Conservation (phyloP, 2,113 vertebrate species). For the Vulpes ferrilata region DNA sequence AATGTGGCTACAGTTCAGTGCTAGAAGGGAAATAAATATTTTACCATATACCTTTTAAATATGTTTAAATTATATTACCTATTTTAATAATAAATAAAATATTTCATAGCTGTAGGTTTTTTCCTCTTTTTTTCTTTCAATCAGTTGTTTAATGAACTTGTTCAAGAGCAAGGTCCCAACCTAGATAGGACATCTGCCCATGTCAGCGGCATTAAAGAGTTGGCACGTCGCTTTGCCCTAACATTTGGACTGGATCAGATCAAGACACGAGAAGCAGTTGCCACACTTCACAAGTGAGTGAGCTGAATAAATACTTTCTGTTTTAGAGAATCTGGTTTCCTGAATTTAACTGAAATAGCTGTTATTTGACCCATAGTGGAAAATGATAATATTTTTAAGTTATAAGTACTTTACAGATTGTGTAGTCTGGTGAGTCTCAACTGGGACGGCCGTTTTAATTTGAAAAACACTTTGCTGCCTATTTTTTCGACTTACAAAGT, state of each 20-base stretch:
- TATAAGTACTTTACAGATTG: conserved; percentile 7
- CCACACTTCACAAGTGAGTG: conserved; percentile 98
- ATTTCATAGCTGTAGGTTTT: conserved; percentile 42
- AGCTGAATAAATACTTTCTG: conserved; percentile 33
- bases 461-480: neutral
- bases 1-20: neutral
- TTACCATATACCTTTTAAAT: neutral
- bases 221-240: conserved; percentile 98
- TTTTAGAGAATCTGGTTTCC: neutral
- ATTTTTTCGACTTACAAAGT: neutral
- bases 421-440: conserved; percentile 29
- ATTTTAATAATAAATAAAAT: conserved; percentile 52
- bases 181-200: conserved; percentile 98
- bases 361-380: neutral
- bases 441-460: neutral
- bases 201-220: conserved; percentile 98
- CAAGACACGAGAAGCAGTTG: conserved; percentile 98
- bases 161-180: conserved; percentile 98
- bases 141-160: conserved; percentile 98
- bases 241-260: conserved; percentile 99
- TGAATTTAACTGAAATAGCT: conserved; percentile 49
- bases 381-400: conserved; percentile 49
- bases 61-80: conserved; percentile 28
- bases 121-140: conserved; percentile 62
- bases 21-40: neutral